Conservation (phyloP, 1,140 invertebrate species). For the Chrysomallon squamiferum region DNA sequence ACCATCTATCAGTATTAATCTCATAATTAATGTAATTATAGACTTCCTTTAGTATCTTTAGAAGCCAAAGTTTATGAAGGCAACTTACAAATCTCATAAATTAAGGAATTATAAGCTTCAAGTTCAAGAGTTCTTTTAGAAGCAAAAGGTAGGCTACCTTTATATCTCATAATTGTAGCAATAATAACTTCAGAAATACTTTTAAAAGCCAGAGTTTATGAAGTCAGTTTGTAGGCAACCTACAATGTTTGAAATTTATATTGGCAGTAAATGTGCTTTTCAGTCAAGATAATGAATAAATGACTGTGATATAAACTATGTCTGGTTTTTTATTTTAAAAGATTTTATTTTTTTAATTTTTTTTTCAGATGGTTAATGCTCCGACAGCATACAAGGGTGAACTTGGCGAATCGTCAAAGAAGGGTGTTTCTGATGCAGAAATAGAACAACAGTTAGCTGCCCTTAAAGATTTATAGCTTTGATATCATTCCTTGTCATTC, state of each 20-base stretch:
- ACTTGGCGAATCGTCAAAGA: slow-evolving; percentile 67
- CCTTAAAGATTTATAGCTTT: slow-evolving; percentile 68
- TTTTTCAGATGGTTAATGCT: slow-evolving; percentile 66
- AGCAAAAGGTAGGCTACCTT: background rate
- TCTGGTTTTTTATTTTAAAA: too few relatives aligned
- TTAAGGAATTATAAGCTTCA: background rate
- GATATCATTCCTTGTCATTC: too few relatives aligned
- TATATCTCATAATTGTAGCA: background rate
- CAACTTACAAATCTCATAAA: background rate
- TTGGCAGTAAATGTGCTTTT: too few relatives aligned
- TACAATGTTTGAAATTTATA: too few relatives aligned
- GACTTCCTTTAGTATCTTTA: background rate
- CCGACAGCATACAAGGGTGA: slow-evolving; percentile 70
- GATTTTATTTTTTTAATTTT: too few relatives aligned
- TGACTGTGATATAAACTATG: too few relatives aligned
- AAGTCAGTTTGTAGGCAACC: too few relatives aligned
- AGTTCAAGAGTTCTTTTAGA: background rate
- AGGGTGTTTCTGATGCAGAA: slow-evolving; percentile 70
- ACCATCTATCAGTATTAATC: background rate
- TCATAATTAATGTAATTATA: background rate
- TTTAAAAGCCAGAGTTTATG: too few relatives aligned
- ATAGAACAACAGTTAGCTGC: slow-evolving; percentile 80
- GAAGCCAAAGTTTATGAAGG: background rate
- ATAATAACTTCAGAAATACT: too few relatives aligned
- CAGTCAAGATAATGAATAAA: too few relatives aligned